These are phyloP conservation scores for Mormyrus iriodes DNA, from an alignment of 2,113 vertebrate species.

Conservation along the genomic window DNA sequence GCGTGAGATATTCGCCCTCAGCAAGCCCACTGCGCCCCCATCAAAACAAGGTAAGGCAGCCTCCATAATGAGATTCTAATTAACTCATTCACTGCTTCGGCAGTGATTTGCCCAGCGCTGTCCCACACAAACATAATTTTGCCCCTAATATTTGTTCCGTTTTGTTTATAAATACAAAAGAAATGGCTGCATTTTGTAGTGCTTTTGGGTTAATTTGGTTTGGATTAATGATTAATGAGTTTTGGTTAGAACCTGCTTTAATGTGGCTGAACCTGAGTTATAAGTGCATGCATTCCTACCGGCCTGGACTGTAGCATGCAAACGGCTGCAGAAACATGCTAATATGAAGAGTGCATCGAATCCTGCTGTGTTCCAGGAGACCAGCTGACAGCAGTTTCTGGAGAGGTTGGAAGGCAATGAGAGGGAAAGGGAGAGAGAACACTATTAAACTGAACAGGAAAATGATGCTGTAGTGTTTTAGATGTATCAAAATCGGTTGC, in stretches of 20 bases:
- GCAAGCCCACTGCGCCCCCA: slow-evolving; percentile 38
- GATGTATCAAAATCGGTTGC: background rate
- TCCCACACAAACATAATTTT: background rate
- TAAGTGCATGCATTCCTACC: background rate
- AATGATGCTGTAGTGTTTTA: background rate
- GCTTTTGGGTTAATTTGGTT: background rate
- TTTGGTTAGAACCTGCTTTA: background rate
- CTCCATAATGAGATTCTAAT: slow-evolving; percentile 50
- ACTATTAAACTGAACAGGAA: background rate
- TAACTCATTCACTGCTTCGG: slow-evolving; percentile 44
- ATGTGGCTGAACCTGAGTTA: background rate
- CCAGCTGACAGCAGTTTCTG: background rate
- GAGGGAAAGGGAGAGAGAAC: background rate
- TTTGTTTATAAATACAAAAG: background rate
- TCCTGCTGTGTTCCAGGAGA: background rate
- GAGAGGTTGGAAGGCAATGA: background rate
- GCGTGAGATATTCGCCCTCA: slow-evolving; percentile 35
- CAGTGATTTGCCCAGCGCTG: slow-evolving; percentile 32
- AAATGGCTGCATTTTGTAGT: background rate
- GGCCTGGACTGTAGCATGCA: background rate
- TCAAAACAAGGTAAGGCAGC: slow-evolving; percentile 45
- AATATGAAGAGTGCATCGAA: background rate
- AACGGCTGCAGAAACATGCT: background rate
- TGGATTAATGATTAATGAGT: background rate
- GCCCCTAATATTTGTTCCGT: background rate